Evolutionary conservation across 2,797 vertebrate species (phyloP).

Genomic region (Prunella strophiata): DNA sequence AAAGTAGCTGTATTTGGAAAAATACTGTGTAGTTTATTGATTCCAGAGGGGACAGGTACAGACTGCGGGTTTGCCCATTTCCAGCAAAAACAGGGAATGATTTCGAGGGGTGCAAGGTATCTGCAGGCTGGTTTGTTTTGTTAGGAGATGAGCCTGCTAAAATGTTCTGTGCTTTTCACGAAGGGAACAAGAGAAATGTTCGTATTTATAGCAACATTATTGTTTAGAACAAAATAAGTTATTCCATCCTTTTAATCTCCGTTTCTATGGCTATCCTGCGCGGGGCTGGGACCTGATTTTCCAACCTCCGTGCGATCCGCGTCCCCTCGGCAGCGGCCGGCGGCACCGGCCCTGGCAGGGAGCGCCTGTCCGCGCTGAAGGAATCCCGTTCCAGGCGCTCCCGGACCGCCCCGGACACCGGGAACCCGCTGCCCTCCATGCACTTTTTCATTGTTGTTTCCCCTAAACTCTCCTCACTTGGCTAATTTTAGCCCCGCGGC

Average conservation of each 20-base stretch:
- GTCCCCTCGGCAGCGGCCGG: not conserved
- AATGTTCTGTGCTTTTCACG: not conserved
- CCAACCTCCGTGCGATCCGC: not conserved
- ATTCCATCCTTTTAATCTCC: constrained; percentile 4
- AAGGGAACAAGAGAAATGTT: not conserved
- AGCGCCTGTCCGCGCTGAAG: not conserved
- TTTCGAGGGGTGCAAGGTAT: not conserved
- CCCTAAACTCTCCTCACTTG: not conserved
- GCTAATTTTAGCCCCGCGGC: not conserved
- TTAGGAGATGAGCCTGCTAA: not conserved
- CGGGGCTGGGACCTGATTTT: not conserved
- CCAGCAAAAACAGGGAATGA: not conserved
- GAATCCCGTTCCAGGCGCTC: not conserved
- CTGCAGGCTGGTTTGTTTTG: not conserved
- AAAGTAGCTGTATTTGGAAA: not conserved
- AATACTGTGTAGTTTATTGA: not conserved
- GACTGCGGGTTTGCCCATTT: not conserved
- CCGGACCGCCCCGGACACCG: not conserved
- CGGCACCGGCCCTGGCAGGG: not conserved
- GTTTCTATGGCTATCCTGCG: constrained; percentile 30
- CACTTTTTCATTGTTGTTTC: not conserved
- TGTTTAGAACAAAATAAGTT: constrained; percentile 48
- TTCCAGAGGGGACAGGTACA: not conserved
- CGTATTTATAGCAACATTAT: not conserved
- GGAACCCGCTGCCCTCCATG: not conserved